A percentile compares a stretch with the other conserved stretches of the same genome.
phyloP scores from a whole-genome alignment of 2,113 vertebrate species.

The Tachuris rubrigastra region DNA sequence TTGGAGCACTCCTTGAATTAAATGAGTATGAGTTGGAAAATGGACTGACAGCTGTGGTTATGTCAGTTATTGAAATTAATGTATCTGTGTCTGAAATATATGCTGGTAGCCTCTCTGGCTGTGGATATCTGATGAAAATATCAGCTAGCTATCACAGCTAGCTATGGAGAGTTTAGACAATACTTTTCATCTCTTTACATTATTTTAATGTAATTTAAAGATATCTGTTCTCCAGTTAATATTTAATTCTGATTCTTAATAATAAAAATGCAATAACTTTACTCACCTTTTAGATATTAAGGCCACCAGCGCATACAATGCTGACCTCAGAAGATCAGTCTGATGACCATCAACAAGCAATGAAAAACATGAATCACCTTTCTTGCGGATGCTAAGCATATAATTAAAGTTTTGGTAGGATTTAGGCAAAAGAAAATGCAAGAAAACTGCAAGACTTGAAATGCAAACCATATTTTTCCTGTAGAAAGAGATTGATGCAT shows the following conservation, averaged over 20 bases:
- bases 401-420: conserved; percentile 34
- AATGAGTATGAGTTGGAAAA: not conserved
- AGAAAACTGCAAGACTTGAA: conserved; percentile 37
- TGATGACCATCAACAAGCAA: not conserved
- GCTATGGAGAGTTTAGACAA: not conserved
- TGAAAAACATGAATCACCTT: not conserved
- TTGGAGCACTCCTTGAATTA: not conserved
- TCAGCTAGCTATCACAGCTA: not conserved
- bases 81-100: not conserved
- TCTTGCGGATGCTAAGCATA: not conserved
- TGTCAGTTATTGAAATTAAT: not conserved
- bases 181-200: not conserved
- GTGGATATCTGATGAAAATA: not conserved
- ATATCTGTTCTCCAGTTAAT: not conserved
- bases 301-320: not conserved
- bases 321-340: not conserved
- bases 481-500: conserved; percentile 68
- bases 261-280: not conserved
- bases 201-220: not conserved
- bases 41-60: not conserved
- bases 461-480: conserved; percentile 45
- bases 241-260: not conserved
- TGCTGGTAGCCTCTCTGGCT: not conserved
- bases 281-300: not conserved
- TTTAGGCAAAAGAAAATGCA: conserved; percentile 34